phyloP scores from a whole-genome alignment of 2,888 invertebrate genomes.

The Dicroscelio sp. region DNA sequence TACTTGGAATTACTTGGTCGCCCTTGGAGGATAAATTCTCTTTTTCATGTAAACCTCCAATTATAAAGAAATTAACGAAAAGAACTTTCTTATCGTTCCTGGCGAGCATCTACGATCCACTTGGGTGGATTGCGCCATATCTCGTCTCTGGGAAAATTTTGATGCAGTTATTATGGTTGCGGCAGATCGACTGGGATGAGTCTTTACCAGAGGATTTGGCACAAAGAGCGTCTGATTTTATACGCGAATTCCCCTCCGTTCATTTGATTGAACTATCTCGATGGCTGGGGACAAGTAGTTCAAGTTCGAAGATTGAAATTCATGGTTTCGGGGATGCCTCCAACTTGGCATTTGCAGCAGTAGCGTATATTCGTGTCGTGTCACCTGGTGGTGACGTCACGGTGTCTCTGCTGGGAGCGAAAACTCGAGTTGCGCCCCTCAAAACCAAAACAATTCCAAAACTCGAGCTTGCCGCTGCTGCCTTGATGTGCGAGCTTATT shows the following conservation, averaged over 20 bases:
- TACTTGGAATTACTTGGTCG: background rate
- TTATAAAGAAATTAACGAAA: background rate
- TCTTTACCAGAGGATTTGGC: no score
- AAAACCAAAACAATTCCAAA: no score
- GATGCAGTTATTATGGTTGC: background rate
- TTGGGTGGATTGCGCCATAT: slow-evolving; percentile 12
- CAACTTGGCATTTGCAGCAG: no score
- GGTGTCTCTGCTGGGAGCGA: no score
- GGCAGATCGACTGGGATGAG: slow-evolving; percentile 7
- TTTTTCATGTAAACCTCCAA: background rate
- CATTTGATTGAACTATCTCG: background rate
- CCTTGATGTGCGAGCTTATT: no score
- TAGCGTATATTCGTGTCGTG: no score
- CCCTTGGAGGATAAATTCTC: background rate
- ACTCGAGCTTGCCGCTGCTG: no score
- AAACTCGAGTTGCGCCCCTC: no score
- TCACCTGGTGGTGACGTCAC: no score
- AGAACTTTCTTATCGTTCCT: background rate
- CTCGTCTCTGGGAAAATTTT: background rate
- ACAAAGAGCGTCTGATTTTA: no score
- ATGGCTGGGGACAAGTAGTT: background rate
- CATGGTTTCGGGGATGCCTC: slow-evolving; percentile 44
- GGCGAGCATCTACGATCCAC: slow-evolving; percentile 5
- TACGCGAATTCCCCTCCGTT: no score
- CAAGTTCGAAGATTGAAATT: background rate